Conservation (phyloP, 30 jellyfish, hydroid and myxozoan genomes). For the Turritopsis dohrnii region DNA sequence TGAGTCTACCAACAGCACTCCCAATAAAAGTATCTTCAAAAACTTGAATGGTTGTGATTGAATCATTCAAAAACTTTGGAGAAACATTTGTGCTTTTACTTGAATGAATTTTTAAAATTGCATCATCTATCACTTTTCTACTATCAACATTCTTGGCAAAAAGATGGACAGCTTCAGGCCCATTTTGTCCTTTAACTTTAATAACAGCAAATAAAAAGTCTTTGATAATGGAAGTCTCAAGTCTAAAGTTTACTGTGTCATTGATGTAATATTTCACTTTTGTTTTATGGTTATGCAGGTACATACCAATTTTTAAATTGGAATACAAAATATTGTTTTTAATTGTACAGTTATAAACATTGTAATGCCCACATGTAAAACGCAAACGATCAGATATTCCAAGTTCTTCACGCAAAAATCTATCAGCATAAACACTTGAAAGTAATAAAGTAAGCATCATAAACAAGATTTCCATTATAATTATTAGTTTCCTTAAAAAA, state of each 20-base stretch:
- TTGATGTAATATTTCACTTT: constrained; percentile 5
- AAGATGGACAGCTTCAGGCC: not conserved
- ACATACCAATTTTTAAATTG: constrained; percentile 32
- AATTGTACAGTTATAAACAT: constrained; percentile 31
- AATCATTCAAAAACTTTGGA: constrained; percentile 17
- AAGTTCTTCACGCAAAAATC: constrained; percentile 36
- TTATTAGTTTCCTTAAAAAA: not conserved
- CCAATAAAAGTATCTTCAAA: constrained; percentile 34
- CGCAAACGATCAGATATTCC: constrained; percentile 33
- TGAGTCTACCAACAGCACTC: constrained; percentile 20
- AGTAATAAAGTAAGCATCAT: not conserved
- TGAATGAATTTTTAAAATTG: constrained; percentile 1
- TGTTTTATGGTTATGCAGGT: constrained; percentile 15
- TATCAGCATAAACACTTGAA: not conserved
- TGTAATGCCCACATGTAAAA: constrained; percentile 31
- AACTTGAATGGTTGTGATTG: constrained; percentile 11
- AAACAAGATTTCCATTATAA: not conserved
- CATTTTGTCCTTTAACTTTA: not conserved
- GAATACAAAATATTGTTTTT: not conserved
- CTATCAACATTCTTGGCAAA: constrained; percentile 7
- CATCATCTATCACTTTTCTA: constrained; percentile 23
- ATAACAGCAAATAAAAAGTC: constrained; percentile 31
- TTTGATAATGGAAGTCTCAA: constrained; percentile 24
- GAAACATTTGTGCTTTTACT: not conserved
- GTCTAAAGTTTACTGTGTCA: constrained; percentile 15